Evolutionary conservation across 1,140 invertebrate genomes (phyloP).

Genomic region (Atopsyche davidsoni): DNA sequence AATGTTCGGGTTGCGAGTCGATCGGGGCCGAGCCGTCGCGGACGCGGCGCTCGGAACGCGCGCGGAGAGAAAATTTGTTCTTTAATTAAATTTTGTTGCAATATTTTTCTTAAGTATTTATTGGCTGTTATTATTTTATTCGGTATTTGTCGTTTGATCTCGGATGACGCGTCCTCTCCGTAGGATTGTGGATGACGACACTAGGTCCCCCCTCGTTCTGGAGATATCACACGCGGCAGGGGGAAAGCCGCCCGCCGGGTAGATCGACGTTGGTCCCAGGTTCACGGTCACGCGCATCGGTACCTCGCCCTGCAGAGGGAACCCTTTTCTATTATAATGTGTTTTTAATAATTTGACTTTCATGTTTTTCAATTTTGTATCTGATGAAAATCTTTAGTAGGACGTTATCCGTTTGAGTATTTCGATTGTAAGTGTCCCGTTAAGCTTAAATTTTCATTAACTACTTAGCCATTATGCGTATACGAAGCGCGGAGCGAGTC

Average conservation of each 20-base stretch:
- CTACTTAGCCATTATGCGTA: slow-evolving; percentile 40
- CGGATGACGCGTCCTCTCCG: no score
- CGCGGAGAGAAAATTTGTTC: slow-evolving; percentile 28
- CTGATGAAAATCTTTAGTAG: slow-evolving; percentile 51
- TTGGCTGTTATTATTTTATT: slow-evolving; percentile 31
- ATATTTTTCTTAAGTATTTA: slow-evolving; percentile 32
- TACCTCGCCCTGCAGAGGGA: slow-evolving; percentile 36
- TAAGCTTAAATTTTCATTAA: slow-evolving; percentile 48
- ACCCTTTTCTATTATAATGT: slow-evolving; percentile 46
- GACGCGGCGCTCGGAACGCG: slow-evolving; percentile 13
- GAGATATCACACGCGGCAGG: slow-evolving; percentile 44
- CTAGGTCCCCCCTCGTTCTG: slow-evolving; percentile 45
- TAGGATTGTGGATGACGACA: not conserved
- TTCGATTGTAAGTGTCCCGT: slow-evolving; percentile 51
- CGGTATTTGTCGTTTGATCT: no score
- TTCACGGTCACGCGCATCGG: slow-evolving; percentile 37
- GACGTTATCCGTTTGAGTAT: slow-evolving; percentile 49
- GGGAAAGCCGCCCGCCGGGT: slow-evolving; percentile 37
- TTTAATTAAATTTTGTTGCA: slow-evolving; percentile 30
- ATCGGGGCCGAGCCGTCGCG: slow-evolving; percentile 18
- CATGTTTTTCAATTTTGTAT: slow-evolving; percentile 51
- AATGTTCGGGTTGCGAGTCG: slow-evolving; percentile 23
- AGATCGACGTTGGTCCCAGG: slow-evolving; percentile 33
- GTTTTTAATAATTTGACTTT: slow-evolving; percentile 50
- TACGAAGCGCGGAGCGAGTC: slow-evolving; percentile 14